Evolutionary conservation across 2,797 vertebrate species (phyloP).

Genomic region (Trachurus trachurus): DNA sequence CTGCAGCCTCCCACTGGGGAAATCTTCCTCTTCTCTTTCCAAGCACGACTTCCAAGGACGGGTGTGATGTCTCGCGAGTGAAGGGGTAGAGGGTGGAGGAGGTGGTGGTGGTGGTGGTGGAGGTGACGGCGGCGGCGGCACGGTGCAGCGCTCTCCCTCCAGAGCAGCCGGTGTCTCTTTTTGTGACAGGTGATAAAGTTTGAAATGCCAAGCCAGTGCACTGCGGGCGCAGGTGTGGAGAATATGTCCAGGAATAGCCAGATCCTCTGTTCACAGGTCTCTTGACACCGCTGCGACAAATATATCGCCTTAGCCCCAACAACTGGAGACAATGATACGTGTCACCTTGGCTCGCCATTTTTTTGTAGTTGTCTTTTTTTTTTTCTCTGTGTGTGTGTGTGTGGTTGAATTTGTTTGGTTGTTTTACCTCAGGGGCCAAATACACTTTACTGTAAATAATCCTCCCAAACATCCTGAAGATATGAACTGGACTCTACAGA

Average conservation of each 20-base stretch:
- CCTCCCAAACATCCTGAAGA: no score
- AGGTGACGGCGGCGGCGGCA: neutral
- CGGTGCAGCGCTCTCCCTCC: constrained; percentile 40
- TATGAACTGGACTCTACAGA: no score
- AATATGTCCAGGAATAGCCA: constrained; percentile 72
- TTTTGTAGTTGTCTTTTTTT: neutral
- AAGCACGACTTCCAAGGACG: constrained; percentile 56
- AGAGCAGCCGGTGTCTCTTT: constrained; percentile 60
- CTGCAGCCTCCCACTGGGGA: constrained; percentile 40
- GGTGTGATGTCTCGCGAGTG: constrained; percentile 34
- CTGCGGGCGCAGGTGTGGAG: constrained; percentile 70
- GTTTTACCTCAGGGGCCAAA: no score
- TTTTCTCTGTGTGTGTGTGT: no score
- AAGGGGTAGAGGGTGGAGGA: neutral
- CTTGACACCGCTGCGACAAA: constrained; percentile 54
- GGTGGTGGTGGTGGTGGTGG: neutral
- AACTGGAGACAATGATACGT: constrained; percentile 40
- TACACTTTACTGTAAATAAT: no score
- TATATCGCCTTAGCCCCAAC: constrained; percentile 41
- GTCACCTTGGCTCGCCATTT: constrained; percentile 57
- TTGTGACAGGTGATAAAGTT: constrained; percentile 80
- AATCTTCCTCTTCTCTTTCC: constrained; percentile 39
- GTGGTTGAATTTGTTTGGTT: neutral
- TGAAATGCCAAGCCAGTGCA: constrained; percentile 70
- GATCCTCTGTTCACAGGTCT: constrained; percentile 73